These are phyloP conservation scores for Idaea biselata DNA, from an alignment of 2,888 invertebrate species.

Conservation along the genomic window DNA sequence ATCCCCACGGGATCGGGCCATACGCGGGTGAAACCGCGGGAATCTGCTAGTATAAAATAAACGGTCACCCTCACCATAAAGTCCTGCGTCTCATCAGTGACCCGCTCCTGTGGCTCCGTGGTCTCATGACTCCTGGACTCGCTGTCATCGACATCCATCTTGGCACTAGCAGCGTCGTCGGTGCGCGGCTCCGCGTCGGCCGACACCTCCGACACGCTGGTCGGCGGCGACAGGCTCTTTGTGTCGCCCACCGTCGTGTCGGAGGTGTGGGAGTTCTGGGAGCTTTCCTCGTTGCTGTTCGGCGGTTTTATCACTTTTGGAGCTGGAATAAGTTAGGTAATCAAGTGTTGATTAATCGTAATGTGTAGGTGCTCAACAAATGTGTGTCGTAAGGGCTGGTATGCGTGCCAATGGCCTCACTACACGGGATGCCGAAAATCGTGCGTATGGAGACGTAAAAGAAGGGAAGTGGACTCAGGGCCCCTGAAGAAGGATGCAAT, in stretches of 20 bases:
- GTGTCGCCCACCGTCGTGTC: conserved; percentile 61
- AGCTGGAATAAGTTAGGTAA: conserved; percentile 32
- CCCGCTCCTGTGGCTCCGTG: conserved; percentile 25
- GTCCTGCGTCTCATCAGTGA: conserved; percentile 34
- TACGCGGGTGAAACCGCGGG: too few species aligned
- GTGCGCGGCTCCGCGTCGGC: conserved; percentile 43
- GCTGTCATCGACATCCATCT: conserved; percentile 40
- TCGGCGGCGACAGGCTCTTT: conserved; percentile 63
- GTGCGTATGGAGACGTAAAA: too few species aligned
- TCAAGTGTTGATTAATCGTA: too few species aligned
- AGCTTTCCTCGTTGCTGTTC: conserved; percentile 60
- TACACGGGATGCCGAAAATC: too few species aligned
- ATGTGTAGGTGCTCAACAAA: too few species aligned
- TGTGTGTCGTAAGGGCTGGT: too few species aligned
- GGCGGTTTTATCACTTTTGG: conserved; percentile 52
- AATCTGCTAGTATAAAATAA: background rate
- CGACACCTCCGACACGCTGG: conserved; percentile 58
- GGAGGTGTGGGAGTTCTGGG: conserved; percentile 67
- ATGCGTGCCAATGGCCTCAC: too few species aligned
- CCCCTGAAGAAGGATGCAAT: too few species aligned
- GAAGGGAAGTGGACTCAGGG: too few species aligned
- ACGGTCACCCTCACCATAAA: conserved; percentile 31
- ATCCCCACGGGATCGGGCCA: too few species aligned
- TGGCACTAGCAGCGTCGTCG: conserved; percentile 15
- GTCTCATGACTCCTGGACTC: conserved; percentile 35